Base-by-base conservation (phyloP, 1,140 invertebrate genomes). In the Drosophila micromelanica region DNA sequence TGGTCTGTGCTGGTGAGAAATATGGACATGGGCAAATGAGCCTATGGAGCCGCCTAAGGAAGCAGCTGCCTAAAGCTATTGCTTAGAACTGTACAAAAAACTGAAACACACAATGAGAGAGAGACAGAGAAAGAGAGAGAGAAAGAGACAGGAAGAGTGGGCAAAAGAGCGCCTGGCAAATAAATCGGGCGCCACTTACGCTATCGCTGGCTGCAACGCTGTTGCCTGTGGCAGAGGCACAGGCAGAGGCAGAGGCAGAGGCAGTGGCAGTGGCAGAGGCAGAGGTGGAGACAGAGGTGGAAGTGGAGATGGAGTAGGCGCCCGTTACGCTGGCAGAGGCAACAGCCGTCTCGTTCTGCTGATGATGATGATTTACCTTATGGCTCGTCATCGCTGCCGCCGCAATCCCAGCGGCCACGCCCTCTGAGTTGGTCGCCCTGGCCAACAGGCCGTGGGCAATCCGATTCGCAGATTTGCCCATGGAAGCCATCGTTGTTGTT, bases 171-270 rank as follows among this genome's bases (percentile, higher is more conserved):
- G 43, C 51, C 27, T n/a, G 13, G 37, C 51, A 56, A 43, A 12
- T 15, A 13, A 57, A 32, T 49, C 64, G 46, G 59, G 68, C 67
- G 80, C 69, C 75, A 89, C 84, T 86, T 86, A 86, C 82, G 73
- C 84, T 89, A 65, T 87, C 84, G 72, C 57, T 78, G 72, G 67
- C 60, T 68, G 81, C 62, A 57, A 51, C 62, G 17, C 60, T 63
- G 60, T 60, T 65, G 62, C 54, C 38, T 38, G 77, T 37, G 46
- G 40, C 54, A 13, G 68, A 49, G 42, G 15, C 60, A 30, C 65
- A 65, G 23, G 42, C 23, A 12, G 23, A 49, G 42, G 15, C 60
- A 30, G 72, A 65, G 23, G 42, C 23, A 12, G 23, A 5, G 46
- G 23, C 11, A 27, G 54, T n/a, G 43, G 20, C 32, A 30, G 13